phyloP scores from a whole-genome alignment of 1,140 invertebrate species.

The Akabosia matsudoensis region DNA sequence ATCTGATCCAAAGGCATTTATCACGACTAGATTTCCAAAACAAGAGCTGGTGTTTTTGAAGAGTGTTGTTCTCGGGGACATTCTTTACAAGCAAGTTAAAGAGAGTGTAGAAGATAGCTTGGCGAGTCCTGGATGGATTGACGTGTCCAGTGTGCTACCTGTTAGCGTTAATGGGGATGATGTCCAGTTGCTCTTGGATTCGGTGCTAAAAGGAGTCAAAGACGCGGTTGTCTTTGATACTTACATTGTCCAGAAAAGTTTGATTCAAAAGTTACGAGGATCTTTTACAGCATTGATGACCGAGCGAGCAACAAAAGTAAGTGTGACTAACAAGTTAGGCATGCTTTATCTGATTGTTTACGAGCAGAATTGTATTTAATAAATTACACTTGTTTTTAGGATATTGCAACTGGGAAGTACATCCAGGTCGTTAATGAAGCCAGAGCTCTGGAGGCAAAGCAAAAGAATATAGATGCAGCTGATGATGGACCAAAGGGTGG shows the following conservation, averaged over 20 bases:
- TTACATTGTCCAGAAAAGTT: constrained; percentile 58
- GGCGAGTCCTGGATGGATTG: constrained; percentile 41
- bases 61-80: constrained; percentile 71
- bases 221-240: constrained; percentile 53
- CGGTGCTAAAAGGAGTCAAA: constrained; percentile 54
- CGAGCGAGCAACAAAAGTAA: constrained; percentile 67
- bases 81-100: constrained; percentile 65
- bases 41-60: constrained; percentile 66
- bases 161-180: constrained; percentile 74
- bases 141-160: constrained; percentile 61
- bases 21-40: constrained; percentile 71
- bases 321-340: constrained; percentile 26
- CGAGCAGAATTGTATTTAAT: constrained; percentile 37
- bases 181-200: constrained; percentile 67
- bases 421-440: constrained; percentile 59
- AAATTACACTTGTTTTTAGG: constrained; percentile 48
- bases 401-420: constrained; percentile 61
- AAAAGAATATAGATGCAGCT: constrained; percentile 50
- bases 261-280: constrained; percentile 67
- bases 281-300: constrained; percentile 66
- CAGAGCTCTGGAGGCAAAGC: constrained; percentile 57
- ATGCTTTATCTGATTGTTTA: not conserved
- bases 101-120: constrained; percentile 44
- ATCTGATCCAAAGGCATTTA: constrained; percentile 74
- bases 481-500: constrained; percentile 62